Conservation (phyloP, 2,888 invertebrate species). For the Heliconius hortense region DNA sequence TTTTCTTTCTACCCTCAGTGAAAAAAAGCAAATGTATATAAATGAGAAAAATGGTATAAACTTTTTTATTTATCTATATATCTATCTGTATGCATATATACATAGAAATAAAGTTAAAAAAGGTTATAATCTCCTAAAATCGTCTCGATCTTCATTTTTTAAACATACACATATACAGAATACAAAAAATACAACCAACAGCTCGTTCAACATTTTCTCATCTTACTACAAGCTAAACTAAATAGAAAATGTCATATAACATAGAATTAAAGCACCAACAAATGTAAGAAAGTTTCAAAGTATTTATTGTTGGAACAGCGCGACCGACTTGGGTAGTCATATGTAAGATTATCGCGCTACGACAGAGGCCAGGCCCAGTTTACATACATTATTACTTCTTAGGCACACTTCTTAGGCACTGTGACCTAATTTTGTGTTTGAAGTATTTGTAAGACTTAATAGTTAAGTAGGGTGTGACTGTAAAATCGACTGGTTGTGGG, state of each 20-base stretch:
- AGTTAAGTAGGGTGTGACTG: no score
- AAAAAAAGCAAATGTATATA: no score
- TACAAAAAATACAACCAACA: not conserved
- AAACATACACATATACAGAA: not conserved
- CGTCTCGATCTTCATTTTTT: not conserved
- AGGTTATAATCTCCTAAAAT: not conserved
- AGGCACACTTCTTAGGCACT: conserved; percentile 24
- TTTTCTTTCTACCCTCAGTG: no score
- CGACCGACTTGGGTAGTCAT: conserved; percentile 26
- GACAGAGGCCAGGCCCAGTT: conserved; percentile 28
- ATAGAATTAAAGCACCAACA: conserved; percentile 10
- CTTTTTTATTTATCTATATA: no score
- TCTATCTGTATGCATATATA: no score
- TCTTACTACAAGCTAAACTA: not conserved
- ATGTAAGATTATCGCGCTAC: conserved; percentile 31
- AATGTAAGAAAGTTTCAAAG: conserved; percentile 22
- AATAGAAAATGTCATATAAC: conserved; percentile 1
- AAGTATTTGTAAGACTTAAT: conserved; percentile 3
- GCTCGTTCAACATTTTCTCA: not conserved
- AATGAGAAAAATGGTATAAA: no score
- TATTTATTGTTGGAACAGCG: conserved; percentile 26
- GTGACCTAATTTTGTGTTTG: conserved; percentile 28
- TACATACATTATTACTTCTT: conserved; percentile 24
- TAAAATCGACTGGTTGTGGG: no score
- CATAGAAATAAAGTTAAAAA: no score